phyloP scores from a whole-genome alignment of 2,888 invertebrate genomes.

The Drosophila nr. medialis region DNA sequence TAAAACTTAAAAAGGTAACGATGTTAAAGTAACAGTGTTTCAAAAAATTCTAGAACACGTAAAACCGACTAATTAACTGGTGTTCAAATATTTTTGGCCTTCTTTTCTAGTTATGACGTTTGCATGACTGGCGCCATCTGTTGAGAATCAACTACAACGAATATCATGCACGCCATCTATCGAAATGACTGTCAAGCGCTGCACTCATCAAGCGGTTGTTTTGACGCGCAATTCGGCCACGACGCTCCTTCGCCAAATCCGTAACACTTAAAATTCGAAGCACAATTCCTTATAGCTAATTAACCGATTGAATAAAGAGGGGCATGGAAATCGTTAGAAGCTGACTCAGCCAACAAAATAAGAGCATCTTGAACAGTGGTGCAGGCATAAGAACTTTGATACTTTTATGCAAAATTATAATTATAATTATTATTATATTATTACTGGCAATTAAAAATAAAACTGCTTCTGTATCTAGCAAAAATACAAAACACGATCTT shows the following conservation, averaged over 20 bases:
- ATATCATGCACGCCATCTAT: background rate
- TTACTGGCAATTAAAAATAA: slow-evolving; percentile 22
- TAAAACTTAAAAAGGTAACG: no score
- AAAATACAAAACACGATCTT: background rate
- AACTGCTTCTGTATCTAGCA: background rate
- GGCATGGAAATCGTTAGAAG: slow-evolving; percentile 69
- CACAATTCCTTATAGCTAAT: slow-evolving; percentile 56
- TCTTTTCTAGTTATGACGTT: background rate
- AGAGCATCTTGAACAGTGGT: slow-evolving; percentile 59
- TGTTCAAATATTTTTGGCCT: background rate
- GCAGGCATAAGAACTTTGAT: slow-evolving; percentile 14
- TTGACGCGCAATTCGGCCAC: slow-evolving; percentile 33
- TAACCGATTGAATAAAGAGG: slow-evolving; percentile 58
- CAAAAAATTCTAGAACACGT: no score
- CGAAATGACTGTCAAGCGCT: background rate
- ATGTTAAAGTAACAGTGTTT: no score
- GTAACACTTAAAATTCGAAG: slow-evolving; percentile 62
- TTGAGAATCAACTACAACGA: background rate
- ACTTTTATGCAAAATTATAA: background rate
- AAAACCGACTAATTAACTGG: background rate
- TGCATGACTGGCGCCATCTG: slow-evolving; percentile 23
- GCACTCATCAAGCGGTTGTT: background rate
- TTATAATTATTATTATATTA: slow-evolving; percentile 1
- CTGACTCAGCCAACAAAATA: slow-evolving; percentile 66
- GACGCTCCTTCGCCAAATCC: slow-evolving; percentile 85